Base-by-base conservation (phyloP, 2,113 vertebrate species). In the Plectropomus leopardus region DNA sequence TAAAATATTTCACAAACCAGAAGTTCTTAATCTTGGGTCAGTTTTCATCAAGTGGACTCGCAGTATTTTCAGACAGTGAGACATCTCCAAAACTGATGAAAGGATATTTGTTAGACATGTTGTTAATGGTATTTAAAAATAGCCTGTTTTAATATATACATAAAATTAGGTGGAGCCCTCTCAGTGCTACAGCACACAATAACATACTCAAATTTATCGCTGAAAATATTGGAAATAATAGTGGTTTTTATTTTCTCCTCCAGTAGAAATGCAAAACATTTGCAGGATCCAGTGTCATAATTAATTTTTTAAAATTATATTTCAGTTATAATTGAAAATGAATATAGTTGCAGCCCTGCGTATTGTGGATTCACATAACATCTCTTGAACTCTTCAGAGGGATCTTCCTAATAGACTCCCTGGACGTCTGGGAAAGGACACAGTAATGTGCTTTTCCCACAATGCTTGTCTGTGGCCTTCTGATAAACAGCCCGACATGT, bases 381-480 rank as follows among this genome's bases (percentile, higher is more conserved):
- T 9, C 19, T 53, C 34, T 30, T 32, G 1, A 47, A 17, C 45
- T 15, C 65, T 75, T 48, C 26, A 24, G 59, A 82, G 51, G 45
- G 75, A 69, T 79, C 63, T 55, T 76, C 34, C 40, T 79, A 76
- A 81, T 65, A 84, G 75, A 73, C 47, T 40, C 83, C 58, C 67
- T 53, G 44, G 57, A 80, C 84, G 64, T 67, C 44, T 47, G 70
- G 72, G 81, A 78, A 86, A 81, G 48, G 76, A 88, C 76, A 72
- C 72, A 88, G 67, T 81, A 70, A 78, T 84, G 61, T 57, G 70
- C 61, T 76, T 91, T 57, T 89, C 86, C 76, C 72, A 87, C 85
- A 90, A 89, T 83, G 67, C 76, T 78, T 73, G 60, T 72, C 69
- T 78, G 82, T 81, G 84, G 74, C 63, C 58, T 79, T 73, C 75